A percentile compares a stretch with the other conserved stretches of the same genome.
Conservation (phyloP, 1,140 invertebrate genomes). For the Drosophila burlai region DNA sequence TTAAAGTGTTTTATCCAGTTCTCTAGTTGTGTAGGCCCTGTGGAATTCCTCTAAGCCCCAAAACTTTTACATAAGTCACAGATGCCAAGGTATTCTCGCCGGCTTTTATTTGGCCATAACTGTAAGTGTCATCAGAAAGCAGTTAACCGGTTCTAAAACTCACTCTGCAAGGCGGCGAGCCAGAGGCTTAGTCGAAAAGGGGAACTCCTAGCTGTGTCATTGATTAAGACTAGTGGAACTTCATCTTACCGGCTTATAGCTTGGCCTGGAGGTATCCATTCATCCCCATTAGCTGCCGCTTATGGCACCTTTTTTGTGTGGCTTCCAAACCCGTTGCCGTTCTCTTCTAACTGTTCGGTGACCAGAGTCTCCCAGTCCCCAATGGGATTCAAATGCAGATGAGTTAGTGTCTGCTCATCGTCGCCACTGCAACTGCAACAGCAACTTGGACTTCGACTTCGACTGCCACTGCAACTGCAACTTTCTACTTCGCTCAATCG, state of each 20-base stretch:
- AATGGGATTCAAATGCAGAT: conserved; percentile 59
- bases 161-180: conserved; percentile 14
- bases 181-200: conserved; percentile 28
- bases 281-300: conserved; percentile 22
- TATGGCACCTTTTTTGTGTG: conserved; percentile 41
- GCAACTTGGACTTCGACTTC: conserved; percentile 31
- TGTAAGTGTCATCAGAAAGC: conserved; percentile 73
- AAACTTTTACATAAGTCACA: conserved; percentile 47
- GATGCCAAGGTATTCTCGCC: conserved; percentile 25
- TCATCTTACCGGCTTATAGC: neutral
- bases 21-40: neutral
- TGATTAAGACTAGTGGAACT: conserved; percentile 20
- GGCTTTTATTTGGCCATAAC: conserved; percentile 55
- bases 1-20: neutral
- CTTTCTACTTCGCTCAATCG: conserved; percentile 62
- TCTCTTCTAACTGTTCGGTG: conserved; percentile 59
- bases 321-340: conserved; percentile 39
- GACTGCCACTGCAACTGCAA: conserved; percentile 36
- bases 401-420: conserved; percentile 36
- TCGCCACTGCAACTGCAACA: conserved; percentile 26
- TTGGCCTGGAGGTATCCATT: neutral
- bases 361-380: conserved; percentile 18
- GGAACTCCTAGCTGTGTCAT: conserved; percentile 14
- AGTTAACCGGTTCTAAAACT: conserved; percentile 62
- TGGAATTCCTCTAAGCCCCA: conserved; percentile 15